Evolutionary conservation across 2,888 invertebrate species (phyloP).

Genomic region (Lutraria lutraria): DNA sequence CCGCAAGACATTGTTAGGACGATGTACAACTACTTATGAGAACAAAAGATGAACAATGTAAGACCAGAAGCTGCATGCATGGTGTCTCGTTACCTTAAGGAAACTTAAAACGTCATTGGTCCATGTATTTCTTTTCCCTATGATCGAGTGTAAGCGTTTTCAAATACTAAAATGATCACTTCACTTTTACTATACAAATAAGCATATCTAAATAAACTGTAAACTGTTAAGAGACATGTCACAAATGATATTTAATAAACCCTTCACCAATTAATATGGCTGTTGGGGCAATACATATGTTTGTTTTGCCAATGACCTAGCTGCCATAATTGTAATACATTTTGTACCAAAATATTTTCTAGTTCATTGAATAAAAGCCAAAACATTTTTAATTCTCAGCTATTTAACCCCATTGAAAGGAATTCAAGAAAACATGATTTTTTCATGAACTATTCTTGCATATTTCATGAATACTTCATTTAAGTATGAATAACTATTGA

Average conservation of each 20-base stretch:
- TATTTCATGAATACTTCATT: too few relatives aligned
- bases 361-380: too few relatives aligned
- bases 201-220: not conserved
- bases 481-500: too few relatives aligned
- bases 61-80: not conserved
- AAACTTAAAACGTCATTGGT: slow-evolving; percentile 1
- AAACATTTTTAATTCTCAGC: too few relatives aligned
- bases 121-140: not conserved
- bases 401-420: too few relatives aligned
- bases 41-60: not conserved
- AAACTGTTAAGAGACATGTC: not conserved
- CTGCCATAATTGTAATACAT: too few relatives aligned
- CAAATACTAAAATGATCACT: not conserved
- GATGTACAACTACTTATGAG: slow-evolving; percentile 7
- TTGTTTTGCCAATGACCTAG: too few relatives aligned
- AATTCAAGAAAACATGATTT: too few relatives aligned
- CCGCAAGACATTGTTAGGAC: not conserved
- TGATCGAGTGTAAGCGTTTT: not conserved
- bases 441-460: too few relatives aligned
- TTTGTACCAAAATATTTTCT: too few relatives aligned
- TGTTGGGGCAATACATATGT: too few relatives aligned
- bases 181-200: not conserved
- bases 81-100: not conserved
- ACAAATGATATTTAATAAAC: not conserved
- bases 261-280: too few relatives aligned